Conservation (phyloP, 2,888 invertebrate genomes). For the Eurytoma adleriae region DNA sequence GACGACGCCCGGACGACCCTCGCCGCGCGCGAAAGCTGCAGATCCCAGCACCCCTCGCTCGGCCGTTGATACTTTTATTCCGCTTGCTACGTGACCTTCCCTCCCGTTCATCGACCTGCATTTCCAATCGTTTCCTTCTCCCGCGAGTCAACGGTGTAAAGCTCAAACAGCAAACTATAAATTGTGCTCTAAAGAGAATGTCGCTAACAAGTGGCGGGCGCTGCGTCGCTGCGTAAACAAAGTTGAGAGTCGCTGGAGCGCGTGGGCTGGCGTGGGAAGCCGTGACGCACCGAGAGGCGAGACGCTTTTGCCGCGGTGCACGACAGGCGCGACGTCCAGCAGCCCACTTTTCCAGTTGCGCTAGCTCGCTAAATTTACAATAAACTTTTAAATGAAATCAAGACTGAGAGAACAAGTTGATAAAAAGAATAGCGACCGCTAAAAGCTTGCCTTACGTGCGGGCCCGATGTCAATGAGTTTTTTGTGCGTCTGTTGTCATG, state of each 20-base stretch:
- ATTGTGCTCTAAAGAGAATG: too few relatives aligned
- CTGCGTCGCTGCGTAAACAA: conserved; percentile 68
- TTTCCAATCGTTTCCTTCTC: neutral
- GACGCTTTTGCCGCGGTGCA: neutral
- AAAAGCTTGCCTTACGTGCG: conserved; percentile 50
- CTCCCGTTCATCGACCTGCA: conserved; percentile 10
- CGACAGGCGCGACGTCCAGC: conserved; percentile 58
- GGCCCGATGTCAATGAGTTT: conserved; percentile 66
- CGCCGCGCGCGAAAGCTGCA: too few relatives aligned
- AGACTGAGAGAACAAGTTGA: neutral
- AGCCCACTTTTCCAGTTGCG: conserved; percentile 61
- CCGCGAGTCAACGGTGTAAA: neutral
- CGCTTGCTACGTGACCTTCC: neutral
- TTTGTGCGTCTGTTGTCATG: conserved; percentile 72
- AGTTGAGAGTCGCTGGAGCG: conserved; percentile 65
- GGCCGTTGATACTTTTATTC: neutral
- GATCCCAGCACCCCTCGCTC: conserved; percentile 32
- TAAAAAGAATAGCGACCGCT: conserved; percentile 16
- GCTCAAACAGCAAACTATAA: too few relatives aligned
- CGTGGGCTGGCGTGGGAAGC: conserved; percentile 58
- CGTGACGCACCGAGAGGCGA: neutral
- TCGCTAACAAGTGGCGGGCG: too few relatives aligned
- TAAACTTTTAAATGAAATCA: neutral
- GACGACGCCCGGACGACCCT: conserved; percentile 15
- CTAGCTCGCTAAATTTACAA: neutral